Percentiles rank a stretch among this genome's conserved stretches.
Evolutionary conservation across 2,888 invertebrate species (phyloP).

Genomic region (Ormyrus nitidulus): DNA sequence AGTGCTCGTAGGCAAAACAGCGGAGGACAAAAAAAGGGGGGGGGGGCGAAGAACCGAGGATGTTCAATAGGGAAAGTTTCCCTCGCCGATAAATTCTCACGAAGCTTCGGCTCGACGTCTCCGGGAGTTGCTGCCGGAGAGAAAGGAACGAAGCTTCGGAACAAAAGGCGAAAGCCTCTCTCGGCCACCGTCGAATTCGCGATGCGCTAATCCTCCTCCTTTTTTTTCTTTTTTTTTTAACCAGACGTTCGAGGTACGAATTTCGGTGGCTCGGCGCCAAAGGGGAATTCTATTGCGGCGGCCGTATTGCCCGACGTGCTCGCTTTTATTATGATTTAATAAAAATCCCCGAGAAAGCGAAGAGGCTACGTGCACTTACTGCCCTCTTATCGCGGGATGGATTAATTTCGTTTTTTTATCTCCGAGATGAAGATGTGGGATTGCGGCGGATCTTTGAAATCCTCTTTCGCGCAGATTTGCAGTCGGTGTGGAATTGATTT

Average conservation of each 20-base stretch:
- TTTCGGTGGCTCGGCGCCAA: neutral
- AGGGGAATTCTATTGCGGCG: neutral
- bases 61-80: conserved; percentile 57
- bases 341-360: conserved; percentile 5
- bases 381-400: conserved; percentile 1
- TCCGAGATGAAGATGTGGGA: too few species aligned
- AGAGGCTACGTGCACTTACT: conserved; percentile 7
- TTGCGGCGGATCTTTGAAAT: too few species aligned
- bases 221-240: neutral
- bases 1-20: too few species aligned
- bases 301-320: conserved; percentile 1
- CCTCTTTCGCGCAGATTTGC: too few species aligned
- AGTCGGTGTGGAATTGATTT: too few species aligned
- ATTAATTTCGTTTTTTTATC: conserved; percentile 18
- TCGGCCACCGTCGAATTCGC: neutral
- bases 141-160: neutral
- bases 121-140: conserved; percentile 5
- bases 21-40: neutral
- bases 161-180: neutral
- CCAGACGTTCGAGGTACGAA: conserved; percentile 17
- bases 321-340: conserved; percentile 42
- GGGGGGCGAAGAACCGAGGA: neutral
- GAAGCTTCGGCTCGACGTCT: conserved; percentile 32
- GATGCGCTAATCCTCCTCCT: neutral
- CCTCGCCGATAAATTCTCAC: conserved; percentile 56